Conservation (phyloP, 2,113 vertebrate genomes). For the Patagioenas fasciata region DNA sequence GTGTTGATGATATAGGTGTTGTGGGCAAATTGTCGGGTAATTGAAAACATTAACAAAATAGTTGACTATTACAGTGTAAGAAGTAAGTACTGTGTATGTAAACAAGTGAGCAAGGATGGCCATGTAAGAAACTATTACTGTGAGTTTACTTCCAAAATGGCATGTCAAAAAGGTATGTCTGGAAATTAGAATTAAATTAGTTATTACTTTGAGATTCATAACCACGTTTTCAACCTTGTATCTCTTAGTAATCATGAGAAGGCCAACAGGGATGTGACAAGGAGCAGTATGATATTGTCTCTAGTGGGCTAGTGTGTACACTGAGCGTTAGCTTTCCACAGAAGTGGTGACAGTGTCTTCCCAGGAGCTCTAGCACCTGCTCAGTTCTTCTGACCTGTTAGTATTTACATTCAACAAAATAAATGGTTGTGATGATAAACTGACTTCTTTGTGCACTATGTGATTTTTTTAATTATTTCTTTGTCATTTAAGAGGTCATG, state of each 20-base stretch:
- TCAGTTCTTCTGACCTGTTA: neutral
- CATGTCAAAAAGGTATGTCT: neutral
- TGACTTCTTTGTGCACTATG: constrained; percentile 28
- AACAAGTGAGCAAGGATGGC: neutral
- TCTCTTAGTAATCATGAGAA: neutral
- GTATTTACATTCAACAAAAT: constrained; percentile 29
- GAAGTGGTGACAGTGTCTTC: neutral
- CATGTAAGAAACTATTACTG: neutral
- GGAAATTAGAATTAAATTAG: neutral
- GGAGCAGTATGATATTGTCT: neutral
- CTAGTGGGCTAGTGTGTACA: neutral
- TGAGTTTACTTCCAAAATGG: neutral
- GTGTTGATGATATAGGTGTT: neutral
- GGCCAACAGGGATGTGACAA: neutral
- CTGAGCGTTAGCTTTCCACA: neutral
- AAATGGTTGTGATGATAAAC: constrained; percentile 47
- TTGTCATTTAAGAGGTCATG: neutral
- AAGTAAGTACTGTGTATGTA: neutral
- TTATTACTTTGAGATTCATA: neutral
- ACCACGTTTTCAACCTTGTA: neutral
- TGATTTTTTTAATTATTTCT: neutral
- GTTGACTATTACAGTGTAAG: neutral
- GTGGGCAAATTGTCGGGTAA: neutral
- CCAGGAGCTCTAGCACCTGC: neutral
- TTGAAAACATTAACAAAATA: neutral